Conservation (phyloP, 2,797 vertebrate species). For the Oryzias sinensis region DNA sequence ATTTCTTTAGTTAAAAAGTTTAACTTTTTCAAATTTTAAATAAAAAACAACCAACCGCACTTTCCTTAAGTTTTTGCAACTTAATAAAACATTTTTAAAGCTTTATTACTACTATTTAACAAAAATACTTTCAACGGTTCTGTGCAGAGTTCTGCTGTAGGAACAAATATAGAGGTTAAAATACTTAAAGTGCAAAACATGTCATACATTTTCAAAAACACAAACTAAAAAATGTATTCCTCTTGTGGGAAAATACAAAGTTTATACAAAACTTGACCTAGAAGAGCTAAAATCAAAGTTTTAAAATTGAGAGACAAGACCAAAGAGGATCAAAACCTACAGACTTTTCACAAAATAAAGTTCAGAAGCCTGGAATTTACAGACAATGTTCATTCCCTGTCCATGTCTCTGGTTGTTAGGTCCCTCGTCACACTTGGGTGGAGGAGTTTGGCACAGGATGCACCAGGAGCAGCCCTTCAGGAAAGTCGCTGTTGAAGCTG, state of each 20-base stretch:
- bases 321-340: too few species aligned
- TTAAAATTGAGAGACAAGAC: too few species aligned
- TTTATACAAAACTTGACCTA: too few species aligned
- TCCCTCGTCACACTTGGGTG: slow-evolving; percentile 64
- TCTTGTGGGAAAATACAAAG: slow-evolving; percentile 67
- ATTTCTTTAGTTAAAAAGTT: too few species aligned
- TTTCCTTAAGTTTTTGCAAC: too few species aligned
- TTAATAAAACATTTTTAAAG: too few species aligned
- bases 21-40: not conserved
- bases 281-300: too few species aligned
- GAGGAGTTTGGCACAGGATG: slow-evolving; percentile 58
- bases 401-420: not conserved
- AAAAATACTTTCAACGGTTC: too few species aligned
- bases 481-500: slow-evolving; percentile 60
- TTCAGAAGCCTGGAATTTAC: too few species aligned
- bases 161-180: slow-evolving; percentile 23
- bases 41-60: not conserved
- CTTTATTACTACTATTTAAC: too few species aligned
- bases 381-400: too few species aligned
- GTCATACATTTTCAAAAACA: slow-evolving; percentile 19
- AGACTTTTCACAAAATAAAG: too few species aligned
- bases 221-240: slow-evolving; percentile 29
- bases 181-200: slow-evolving; percentile 57
- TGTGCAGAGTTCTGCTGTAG: not conserved
- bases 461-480: slow-evolving; percentile 59